Percentiles rank a stretch among this genome's conserved stretches.
phyloP scores from a whole-genome alignment of 2,797 vertebrate species.

The Anableps anableps region DNA sequence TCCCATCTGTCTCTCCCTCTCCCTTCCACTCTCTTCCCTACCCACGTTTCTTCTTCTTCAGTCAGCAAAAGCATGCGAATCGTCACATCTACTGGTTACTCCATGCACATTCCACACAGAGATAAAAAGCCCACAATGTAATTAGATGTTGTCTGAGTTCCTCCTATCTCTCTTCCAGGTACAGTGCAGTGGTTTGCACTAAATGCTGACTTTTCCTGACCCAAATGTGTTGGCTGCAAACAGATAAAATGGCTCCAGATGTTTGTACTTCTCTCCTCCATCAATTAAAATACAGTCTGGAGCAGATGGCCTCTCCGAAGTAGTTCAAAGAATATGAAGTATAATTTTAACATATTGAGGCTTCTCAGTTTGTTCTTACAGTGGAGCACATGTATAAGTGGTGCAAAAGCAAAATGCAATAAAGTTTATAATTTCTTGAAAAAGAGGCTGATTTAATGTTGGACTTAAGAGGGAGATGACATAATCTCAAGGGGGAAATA shows the following conservation, averaged over 20 bases:
- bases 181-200: slow-evolving; percentile 9
- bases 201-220: slow-evolving; percentile 52
- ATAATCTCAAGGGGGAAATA: neutral
- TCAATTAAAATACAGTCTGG: slow-evolving; percentile 36
- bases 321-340: slow-evolving; percentile 18
- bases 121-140: slow-evolving; percentile 22
- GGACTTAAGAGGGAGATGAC: neutral
- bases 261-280: slow-evolving; percentile 31
- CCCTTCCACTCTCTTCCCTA: neutral
- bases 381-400: neutral
- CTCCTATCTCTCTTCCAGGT: slow-evolving; percentile 38
- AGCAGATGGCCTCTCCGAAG: slow-evolving; percentile 34
- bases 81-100: slow-evolving; percentile 20
- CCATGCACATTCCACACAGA: slow-evolving; percentile 32
- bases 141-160: slow-evolving; percentile 30
- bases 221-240: slow-evolving; percentile 63
- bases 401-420: slow-evolving; percentile 10
- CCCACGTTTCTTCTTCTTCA: neutral
- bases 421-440: neutral
- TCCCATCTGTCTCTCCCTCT: slow-evolving; percentile 24
- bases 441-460: neutral
- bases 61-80: neutral
- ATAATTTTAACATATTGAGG: slow-evolving; percentile 22
- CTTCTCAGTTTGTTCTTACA: neutral
- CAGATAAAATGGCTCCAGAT: slow-evolving; percentile 53